These are phyloP conservation scores for Agrilus biguttatus DNA, from an alignment of 2,888 invertebrate species.

Conservation along the genomic window DNA sequence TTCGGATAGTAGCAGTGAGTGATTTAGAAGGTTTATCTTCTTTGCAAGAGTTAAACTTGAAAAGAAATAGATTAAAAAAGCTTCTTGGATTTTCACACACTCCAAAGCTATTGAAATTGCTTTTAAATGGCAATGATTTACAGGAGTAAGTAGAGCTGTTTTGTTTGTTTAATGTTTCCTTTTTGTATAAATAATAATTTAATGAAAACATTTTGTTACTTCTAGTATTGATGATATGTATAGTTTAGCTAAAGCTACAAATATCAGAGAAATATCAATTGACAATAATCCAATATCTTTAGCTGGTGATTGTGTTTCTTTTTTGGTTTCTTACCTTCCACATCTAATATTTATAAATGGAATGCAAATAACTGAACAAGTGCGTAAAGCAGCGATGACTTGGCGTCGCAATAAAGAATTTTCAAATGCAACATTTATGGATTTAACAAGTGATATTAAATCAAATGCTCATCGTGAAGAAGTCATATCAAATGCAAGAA, in stretches of 20 bases:
- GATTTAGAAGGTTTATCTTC: conserved; percentile 67
- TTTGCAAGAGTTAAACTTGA: conserved; percentile 75
- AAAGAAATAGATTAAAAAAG: conserved; percentile 70
- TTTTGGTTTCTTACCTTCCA: conserved; percentile 66
- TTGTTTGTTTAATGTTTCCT: neutral
- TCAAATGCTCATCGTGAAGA: conserved; percentile 57
- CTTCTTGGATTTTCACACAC: conserved; percentile 68
- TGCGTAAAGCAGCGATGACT: conserved; percentile 60
- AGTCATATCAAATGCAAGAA: conserved; percentile 70
- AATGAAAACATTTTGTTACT: neutral
- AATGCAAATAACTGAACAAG: conserved; percentile 68
- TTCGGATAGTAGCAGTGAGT: conserved; percentile 57
- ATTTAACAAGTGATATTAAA: conserved; percentile 42
- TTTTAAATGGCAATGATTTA: conserved; percentile 70
- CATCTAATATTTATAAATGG: conserved; percentile 57
- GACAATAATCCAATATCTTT: conserved; percentile 74
- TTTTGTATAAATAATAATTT: neutral
- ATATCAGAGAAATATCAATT: conserved; percentile 69
- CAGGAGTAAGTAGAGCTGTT: conserved; percentile 35
- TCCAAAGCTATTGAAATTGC: conserved; percentile 61
- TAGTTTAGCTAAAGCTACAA: conserved; percentile 61
- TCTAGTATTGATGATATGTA: conserved; percentile 72
- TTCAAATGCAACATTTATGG: conserved; percentile 50
- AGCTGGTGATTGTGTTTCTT: conserved; percentile 69
- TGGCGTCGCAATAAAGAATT: conserved; percentile 69